A percentile compares a stretch with the other conserved stretches of the same genome.
phyloP scores from a whole-genome alignment of 2,888 invertebrate genomes.

The Melanotus villosus region DNA sequence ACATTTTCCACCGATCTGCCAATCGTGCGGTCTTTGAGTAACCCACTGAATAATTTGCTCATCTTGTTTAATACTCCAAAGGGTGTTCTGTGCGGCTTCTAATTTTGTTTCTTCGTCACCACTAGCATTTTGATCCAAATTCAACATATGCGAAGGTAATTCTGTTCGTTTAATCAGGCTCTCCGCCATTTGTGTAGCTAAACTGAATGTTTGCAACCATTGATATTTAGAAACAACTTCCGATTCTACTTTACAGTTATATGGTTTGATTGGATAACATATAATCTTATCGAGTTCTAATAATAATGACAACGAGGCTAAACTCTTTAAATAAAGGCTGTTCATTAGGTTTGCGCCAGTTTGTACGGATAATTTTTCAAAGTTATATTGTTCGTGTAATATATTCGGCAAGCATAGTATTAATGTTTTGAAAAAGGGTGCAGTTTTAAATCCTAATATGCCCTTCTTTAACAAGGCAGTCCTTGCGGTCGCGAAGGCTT shows the following conservation, averaged over 20 bases:
- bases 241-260: conserved; percentile 65
- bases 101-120: conserved; percentile 50
- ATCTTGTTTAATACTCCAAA: conserved; percentile 74
- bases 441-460: conserved; percentile 70
- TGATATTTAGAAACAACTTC: conserved; percentile 69
- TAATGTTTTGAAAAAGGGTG: conserved; percentile 71
- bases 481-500: conserved; percentile 70
- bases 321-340: conserved; percentile 73
- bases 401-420: conserved; percentile 70
- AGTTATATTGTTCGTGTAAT: conserved; percentile 70
- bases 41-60: conserved; percentile 76
- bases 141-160: conserved; percentile 67
- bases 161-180: conserved; percentile 70
- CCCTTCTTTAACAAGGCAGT: conserved; percentile 70
- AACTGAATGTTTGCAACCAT: conserved; percentile 73
- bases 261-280: conserved; percentile 69
- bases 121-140: conserved; percentile 46
- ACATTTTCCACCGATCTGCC: conserved; percentile 77
- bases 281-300: conserved; percentile 71
- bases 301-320: conserved; percentile 71
- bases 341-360: conserved; percentile 74
- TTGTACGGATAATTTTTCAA: conserved; percentile 73
- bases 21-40: conserved; percentile 74
- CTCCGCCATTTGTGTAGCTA: conserved; percentile 72
- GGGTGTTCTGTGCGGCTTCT: conserved; percentile 66